Base-by-base conservation (phyloP, 2,888 invertebrate species). In the Macrophya annulata region DNA sequence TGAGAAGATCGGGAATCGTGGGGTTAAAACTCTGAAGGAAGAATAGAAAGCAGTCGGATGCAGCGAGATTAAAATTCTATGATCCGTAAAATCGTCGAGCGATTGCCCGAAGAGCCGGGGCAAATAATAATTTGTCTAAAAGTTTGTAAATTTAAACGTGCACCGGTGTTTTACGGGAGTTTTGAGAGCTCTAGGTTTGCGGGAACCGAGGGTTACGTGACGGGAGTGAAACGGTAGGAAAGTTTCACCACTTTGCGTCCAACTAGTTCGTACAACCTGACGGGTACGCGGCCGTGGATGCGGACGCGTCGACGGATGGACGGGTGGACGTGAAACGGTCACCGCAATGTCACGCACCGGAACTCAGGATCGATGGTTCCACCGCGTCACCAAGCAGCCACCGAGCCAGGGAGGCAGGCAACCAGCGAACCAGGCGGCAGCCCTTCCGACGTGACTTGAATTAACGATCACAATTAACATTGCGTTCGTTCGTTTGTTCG, bases 381-480 rank as follows among this genome's bases (percentile, higher is more conserved):
- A 71, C 71, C 87, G 87, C 88, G 87, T 84, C 89, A 86, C 76
- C 86, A 85, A 87, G 87, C 86, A 81, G 62, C 81, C 68, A 48
- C 45, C 83, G 71, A 83, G 71, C 83, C 83, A 45, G 21, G 25
- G 83, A 31, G 48, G 48, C 81, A 6, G 40, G 40, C 71, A 68
- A 48, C 65, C 83, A 45, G 83, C 48, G 83, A 68, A 68, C 25
- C 86, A 86, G 84, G 86, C 87, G 87, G 84, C 85, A 86, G 88
- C 88, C 89, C 88, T 89, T 87, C 86, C 88, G 87, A 90, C 90
- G 90, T 90, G 90, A 90, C 90, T 90, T 87, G 90, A 89, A 89
- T 90, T 90, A 90, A 90, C 90, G 89, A 90, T 89, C 88, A 90
- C 90, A 90, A 90, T 90, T 90, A 90, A 90, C 88, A 88, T 88